Base-by-base conservation (phyloP, 2,888 invertebrate species). In the Pilophorus perplexus region DNA sequence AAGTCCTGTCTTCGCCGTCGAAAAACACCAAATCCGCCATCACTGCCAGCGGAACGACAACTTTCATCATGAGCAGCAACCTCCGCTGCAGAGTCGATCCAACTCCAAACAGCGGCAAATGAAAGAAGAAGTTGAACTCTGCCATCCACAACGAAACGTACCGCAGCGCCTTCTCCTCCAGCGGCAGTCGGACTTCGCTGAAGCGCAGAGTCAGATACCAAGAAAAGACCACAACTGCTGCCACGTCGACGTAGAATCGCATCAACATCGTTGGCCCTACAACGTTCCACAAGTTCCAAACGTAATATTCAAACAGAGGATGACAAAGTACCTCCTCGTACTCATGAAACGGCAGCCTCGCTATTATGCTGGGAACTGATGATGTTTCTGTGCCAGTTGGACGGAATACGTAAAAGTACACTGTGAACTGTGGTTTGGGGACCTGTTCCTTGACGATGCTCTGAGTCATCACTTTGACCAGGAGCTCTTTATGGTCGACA, bases 231-330 rank as follows among this genome's bases (percentile, higher is more conserved):
- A 28, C 8, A 4, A 27, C 27, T 12, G 25, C 16, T 10, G 27
- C n/a, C n/a, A n/a, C 14, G 1, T 8, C 33, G 12, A 27, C 2
- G 23, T 52, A 52, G 14, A 52, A 52, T 52, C 52, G 8, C 12
- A 27, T 23, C 14, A 22, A 18, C 52, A 52, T 52, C 2, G 18
- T 3, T 3, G 52, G n/a, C 14, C 52, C 27, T 22, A 52, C 33
- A 8, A 12, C 14, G 3, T 25, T 18, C 52, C 52, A 52, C 6
- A 28, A 10, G 12, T 28, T 8, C 33, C 27, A 52, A 4, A 52
- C 52, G 52, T 25, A 52, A 12, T 52, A 52, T 10, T 52, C 52
- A 6, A 52, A 8, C 52, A 52, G 23, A 4, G 52, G 52, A 16
- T 52, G 52, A 14, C 27, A 28, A 2, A 52, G 25, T 2, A 52